These are phyloP conservation scores for Xenopus tropicalis DNA, from an alignment of 2,113 vertebrate species.

Conservation along the genomic window DNA sequence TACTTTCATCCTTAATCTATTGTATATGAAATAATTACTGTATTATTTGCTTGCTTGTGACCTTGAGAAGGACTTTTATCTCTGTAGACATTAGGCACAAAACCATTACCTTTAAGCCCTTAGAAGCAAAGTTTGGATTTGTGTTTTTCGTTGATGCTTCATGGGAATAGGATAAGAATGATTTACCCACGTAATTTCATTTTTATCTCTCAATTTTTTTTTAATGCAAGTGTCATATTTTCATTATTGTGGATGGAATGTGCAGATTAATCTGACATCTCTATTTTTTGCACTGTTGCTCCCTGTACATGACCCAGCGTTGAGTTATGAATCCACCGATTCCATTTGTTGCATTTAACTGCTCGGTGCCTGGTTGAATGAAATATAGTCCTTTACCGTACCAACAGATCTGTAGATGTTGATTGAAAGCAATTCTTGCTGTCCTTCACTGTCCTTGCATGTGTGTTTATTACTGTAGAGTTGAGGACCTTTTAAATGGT, in stretches of 20 bases:
- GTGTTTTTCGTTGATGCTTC: too few relatives aligned
- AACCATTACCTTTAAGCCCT: conserved; percentile 72
- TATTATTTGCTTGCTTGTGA: too few relatives aligned
- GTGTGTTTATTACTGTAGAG: neutral
- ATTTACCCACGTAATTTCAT: neutral
- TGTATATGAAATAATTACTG: too few relatives aligned
- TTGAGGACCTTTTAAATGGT: conserved; percentile 7
- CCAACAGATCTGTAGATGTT: conserved; percentile 13
- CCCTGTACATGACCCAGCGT: neutral
- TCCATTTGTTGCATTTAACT: conserved; percentile 17
- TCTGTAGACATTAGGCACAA: too few relatives aligned
- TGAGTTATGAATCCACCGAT: conserved; percentile 2
- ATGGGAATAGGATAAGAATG: too few relatives aligned
- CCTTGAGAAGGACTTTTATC: too few relatives aligned
- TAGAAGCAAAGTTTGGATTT: conserved; percentile 83
- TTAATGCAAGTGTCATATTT: conserved; percentile 2
- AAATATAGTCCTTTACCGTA: conserved; percentile 1
- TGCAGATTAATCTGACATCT: conserved; percentile 8
- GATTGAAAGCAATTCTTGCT: conserved; percentile 4
- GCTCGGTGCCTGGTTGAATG: conserved; percentile 10
- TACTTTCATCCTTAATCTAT: too few relatives aligned
- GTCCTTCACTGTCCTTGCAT: conserved; percentile 32
- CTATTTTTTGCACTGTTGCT: conserved; percentile 17
- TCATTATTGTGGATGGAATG: neutral
- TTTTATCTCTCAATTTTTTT: conserved; percentile 4